Conservation (phyloP, 2,888 invertebrate genomes). For the Phasia obesa region DNA sequence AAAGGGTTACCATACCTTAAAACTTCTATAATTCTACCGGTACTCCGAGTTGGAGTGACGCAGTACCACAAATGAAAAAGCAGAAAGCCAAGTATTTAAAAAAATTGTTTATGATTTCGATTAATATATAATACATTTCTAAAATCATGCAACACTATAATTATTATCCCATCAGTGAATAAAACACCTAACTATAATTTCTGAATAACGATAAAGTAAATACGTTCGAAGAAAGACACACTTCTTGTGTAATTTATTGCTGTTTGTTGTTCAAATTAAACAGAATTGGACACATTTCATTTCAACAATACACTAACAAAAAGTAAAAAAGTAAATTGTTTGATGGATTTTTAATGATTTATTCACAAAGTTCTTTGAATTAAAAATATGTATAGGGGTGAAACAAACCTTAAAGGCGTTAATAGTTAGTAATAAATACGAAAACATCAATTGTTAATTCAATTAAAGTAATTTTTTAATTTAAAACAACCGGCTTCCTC, state of each 20-base stretch:
- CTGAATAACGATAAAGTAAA: constrained; percentile 75
- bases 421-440: not conserved
- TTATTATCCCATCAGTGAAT: too few species aligned
- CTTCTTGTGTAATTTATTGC: constrained; percentile 52
- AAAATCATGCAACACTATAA: too few species aligned
- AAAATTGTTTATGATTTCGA: too few species aligned
- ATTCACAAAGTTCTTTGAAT: not conserved
- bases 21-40: too few species aligned
- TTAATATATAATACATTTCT: too few species aligned
- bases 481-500: too few species aligned
- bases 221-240: constrained; percentile 74
- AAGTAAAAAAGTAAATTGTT: not conserved
- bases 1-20: too few species aligned
- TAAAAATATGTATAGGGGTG: not conserved
- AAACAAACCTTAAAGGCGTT: constrained; percentile 7
- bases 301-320: not conserved
- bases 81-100: too few species aligned
- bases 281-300: constrained; percentile 12
- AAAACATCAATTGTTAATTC: constrained; percentile 45
- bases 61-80: too few species aligned
- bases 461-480: constrained; percentile 37
- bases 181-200: not conserved
- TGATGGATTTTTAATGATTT: constrained; percentile 18
- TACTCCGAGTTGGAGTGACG: too few species aligned
- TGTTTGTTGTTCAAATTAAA: constrained; percentile 1